phyloP scores from a whole-genome alignment of 2,888 invertebrate species.

The Mongoloraphidia duomilia region DNA sequence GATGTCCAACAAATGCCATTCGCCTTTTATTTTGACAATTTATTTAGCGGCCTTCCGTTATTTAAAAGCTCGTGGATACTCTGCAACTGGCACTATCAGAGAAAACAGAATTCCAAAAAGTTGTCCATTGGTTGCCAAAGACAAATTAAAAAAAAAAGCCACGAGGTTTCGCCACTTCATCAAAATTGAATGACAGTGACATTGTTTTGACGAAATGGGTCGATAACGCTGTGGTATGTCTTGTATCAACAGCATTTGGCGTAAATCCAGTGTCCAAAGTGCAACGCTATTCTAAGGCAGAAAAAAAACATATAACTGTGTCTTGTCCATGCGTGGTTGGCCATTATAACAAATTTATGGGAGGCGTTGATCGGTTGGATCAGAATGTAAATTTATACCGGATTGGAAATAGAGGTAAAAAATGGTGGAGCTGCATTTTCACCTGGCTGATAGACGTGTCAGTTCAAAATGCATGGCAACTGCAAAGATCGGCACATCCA shows the following conservation, averaged over 20 bases:
- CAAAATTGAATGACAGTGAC: too few relatives aligned
- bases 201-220: too few relatives aligned
- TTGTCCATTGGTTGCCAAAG: slow-evolving; percentile 12
- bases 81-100: slow-evolving; percentile 14
- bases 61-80: slow-evolving; percentile 11
- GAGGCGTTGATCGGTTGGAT: slow-evolving; percentile 13
- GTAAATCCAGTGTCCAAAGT: slow-evolving; percentile 11
- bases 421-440: slow-evolving; percentile 14
- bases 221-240: too few relatives aligned
- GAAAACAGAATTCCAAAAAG: slow-evolving; percentile 13
- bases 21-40: slow-evolving; percentile 17
- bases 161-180: too few relatives aligned
- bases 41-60: slow-evolving; percentile 14
- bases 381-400: slow-evolving; percentile 15
- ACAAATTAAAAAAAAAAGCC: too few relatives aligned
- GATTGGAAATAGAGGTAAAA: slow-evolving; percentile 16
- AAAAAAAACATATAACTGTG: too few relatives aligned
- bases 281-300: slow-evolving; percentile 8
- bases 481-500: slow-evolving; percentile 3
- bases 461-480: slow-evolving; percentile 12
- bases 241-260: too few relatives aligned
- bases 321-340: too few relatives aligned
- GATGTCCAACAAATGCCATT: slow-evolving; percentile 12
- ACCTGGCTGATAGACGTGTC: slow-evolving; percentile 12
- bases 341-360: too few relatives aligned